These are phyloP conservation scores for Caenorhabditis becei DNA, from an alignment of 2,888 invertebrate species.

Conservation along the genomic window DNA sequence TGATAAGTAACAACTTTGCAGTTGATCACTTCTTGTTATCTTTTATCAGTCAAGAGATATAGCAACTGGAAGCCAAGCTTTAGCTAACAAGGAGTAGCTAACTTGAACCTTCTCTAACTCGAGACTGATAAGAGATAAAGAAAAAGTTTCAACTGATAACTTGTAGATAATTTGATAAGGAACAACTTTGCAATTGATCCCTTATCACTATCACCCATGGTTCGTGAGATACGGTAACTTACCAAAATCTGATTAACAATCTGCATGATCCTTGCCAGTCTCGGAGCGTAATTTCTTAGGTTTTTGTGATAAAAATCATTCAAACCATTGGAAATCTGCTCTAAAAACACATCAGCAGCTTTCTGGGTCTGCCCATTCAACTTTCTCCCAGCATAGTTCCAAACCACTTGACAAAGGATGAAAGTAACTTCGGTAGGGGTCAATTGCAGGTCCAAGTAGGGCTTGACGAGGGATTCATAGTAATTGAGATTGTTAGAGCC, in stretches of 20 bases:
- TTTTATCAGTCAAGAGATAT: too few species aligned
- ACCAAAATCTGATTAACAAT: constrained; percentile 41
- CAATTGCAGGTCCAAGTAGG: constrained; percentile 8
- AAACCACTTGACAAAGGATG: constrained; percentile 27
- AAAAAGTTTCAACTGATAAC: too few species aligned
- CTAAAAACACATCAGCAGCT: constrained; percentile 34
- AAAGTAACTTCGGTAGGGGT: constrained; percentile 15
- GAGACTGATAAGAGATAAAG: too few species aligned
- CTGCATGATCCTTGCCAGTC: constrained; percentile 32
- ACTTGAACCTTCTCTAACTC: too few species aligned
- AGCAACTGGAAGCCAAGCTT: too few species aligned
- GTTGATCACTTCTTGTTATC: too few species aligned
- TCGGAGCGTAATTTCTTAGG: constrained; percentile 21
- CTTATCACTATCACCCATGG: too few species aligned
- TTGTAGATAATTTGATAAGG: too few species aligned
- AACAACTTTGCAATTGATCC: too few species aligned
- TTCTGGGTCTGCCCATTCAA: constrained; percentile 35
- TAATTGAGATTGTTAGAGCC: neutral
- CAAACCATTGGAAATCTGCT: constrained; percentile 34
- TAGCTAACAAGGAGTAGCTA: neutral
- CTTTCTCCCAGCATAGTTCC: constrained; percentile 36
- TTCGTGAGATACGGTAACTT: too few species aligned
- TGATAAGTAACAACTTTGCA: too few species aligned
- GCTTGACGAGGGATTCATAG: constrained; percentile 23
- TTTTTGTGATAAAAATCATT: constrained; percentile 24